Percentiles rank a stretch among this genome's conserved stretches.
phyloP scores from a whole-genome alignment of 2,888 invertebrate genomes.

The Eueremaeus valkanovi region DNA sequence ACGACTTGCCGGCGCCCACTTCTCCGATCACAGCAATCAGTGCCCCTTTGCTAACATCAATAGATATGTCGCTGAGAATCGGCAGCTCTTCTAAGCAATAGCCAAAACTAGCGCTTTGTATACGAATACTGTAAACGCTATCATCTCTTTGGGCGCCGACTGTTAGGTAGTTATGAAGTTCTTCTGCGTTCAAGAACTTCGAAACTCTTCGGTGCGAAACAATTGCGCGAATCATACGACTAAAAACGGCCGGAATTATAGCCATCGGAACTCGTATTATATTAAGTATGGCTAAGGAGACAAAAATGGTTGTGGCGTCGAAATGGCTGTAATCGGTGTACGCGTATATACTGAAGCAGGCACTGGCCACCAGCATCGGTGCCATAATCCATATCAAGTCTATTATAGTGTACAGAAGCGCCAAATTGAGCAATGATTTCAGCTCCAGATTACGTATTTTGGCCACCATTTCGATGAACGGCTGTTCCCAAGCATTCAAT shows the following conservation, averaged over 20 bases:
- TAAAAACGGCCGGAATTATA: slow-evolving; percentile 90
- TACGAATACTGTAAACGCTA: slow-evolving; percentile 42
- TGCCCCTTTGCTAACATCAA: slow-evolving; percentile 47
- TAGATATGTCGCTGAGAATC: slow-evolving; percentile 47
- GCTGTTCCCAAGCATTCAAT: slow-evolving; percentile 62
- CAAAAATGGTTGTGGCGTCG: slow-evolving; percentile 66
- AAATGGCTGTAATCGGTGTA: slow-evolving; percentile 63
- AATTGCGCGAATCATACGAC: slow-evolving; percentile 60
- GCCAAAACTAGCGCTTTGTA: slow-evolving; percentile 51
- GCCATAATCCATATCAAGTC: slow-evolving; percentile 93
- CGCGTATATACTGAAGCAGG: slow-evolving; percentile 78
- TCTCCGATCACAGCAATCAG: slow-evolving; percentile 50
- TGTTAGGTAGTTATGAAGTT: slow-evolving; percentile 62
- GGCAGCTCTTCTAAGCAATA: slow-evolving; percentile 51
- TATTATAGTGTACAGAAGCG: slow-evolving; percentile 82
- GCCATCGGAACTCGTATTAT: slow-evolving; percentile 43
- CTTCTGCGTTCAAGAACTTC: slow-evolving; percentile 85
- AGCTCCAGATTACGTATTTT: slow-evolving; percentile 84
- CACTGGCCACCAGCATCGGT: slow-evolving; percentile 82
- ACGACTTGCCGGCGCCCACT: slow-evolving; percentile 55
- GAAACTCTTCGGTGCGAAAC: slow-evolving; percentile 88
- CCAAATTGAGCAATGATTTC: slow-evolving; percentile 77
- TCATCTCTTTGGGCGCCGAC: background rate
- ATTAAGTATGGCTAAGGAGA: slow-evolving; percentile 21
- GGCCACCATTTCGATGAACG: slow-evolving; percentile 81